Evolutionary conservation across 2,113 vertebrate species (phyloP), one percentile per base, ranked within the genome.

Genomic region (Caranx melampygus): DNA sequence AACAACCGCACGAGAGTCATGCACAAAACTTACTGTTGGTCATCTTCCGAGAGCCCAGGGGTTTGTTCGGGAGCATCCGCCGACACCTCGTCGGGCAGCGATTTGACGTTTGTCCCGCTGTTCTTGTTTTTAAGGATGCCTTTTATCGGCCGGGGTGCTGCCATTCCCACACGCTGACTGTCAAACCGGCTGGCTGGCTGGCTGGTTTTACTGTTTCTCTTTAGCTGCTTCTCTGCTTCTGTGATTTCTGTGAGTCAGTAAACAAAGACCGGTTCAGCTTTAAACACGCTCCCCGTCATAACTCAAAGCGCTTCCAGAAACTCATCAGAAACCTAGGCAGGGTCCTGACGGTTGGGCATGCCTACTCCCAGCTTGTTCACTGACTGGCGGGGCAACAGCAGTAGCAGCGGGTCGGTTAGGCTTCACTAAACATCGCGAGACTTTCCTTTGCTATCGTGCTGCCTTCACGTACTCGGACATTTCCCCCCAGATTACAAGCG

Each of bases 91-190:
- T 93, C 92, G 6, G 87, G 59, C 61, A 82, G 66, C 5, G 88
- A 76, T 79, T 90, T 89, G 47, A 91, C 80, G 58, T 73, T 82
- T 18, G 84, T 52, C 47, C 77, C 89, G 81, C 84, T 88, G 90
- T 76, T 91, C 88, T 94, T 95, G 91, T 96, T 95, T 84, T 96
- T 96, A 63, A 96, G 77, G 74, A 96, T 96, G 63, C 95, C 95
- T 94, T 95, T 95, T 62, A 96, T 95, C 81, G 94, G 95, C 72
- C 94, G 93, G 64, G 90, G 92, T 89, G 95, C 91, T 93, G 95
- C 95, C 95, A 96, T 95, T 88, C 93, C 93, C 93, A 82, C 85
- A 82, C 83, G 76, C 79, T 85, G 75, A 40, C 86, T 76, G 73
- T 75, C 87, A 79, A 4, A 75, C 70, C 64, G 81, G 71, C 58